Base-by-base conservation (phyloP, 2,888 invertebrate genomes). In the Limnephilus auricula region DNA sequence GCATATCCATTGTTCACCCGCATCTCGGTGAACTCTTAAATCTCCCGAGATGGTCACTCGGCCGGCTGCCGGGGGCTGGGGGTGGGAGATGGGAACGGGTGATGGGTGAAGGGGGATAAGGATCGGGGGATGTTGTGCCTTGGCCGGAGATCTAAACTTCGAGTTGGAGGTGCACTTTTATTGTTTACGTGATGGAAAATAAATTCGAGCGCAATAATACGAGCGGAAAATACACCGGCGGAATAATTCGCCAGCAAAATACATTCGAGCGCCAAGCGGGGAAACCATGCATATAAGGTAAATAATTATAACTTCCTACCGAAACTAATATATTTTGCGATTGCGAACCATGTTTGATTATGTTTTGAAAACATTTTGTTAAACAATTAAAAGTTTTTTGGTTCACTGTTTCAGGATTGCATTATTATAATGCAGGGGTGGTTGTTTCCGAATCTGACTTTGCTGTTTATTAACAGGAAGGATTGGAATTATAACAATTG, bases 141-240 rank as follows among this genome's bases (percentile, higher is more conserved):
- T 65, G n/a, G 65, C 65, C 65, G 65, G 65, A 65, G 65, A 65
- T 82, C 82, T 37, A 82, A 32, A 82, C 32, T 82, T 82, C 34
- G 82, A 82, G 25, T 82, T 82, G 34, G 9, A 82, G 82, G 82
- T 85, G 34, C 40, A 40, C 84, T 85, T 85, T 85, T 85, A 85
- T 85, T 40, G 84, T 37, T 85, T 85, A 85, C 40, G 84, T 85
- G 84, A 85, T 85, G 30, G 34, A 40, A 37, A 37, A 85, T 85
- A 85, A 40, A 85, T 85, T 40, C 80, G 65, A 65, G 65, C n/a
- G n/a, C 65, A 65, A 65, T 65, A 65, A 65, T 65, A 65, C 65
- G 65, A 65, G 65, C 65, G 65, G 65, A 65, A 65, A 65, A 65
- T 25, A 65, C 65, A 65, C 25, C 10, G n/a, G 65, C 65, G 65